Conservation (phyloP, 2,113 vertebrate species). For the Passer montanus region DNA sequence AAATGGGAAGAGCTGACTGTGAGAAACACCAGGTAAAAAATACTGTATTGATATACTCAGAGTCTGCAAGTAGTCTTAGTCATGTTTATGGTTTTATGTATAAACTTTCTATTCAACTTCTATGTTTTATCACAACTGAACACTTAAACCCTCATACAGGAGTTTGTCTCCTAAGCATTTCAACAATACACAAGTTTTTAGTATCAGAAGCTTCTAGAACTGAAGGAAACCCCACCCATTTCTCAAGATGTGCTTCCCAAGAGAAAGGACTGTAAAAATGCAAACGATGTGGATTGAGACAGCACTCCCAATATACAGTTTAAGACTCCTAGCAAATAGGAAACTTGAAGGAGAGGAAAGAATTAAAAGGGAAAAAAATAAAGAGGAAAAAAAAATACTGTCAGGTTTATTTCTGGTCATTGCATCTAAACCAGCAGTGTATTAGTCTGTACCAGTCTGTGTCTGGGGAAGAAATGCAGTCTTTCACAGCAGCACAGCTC, state of each 20-base stretch:
- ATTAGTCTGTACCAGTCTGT: background rate
- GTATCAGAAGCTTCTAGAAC: background rate
- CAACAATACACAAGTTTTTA: background rate
- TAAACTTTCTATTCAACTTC: background rate
- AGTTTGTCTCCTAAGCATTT: background rate
- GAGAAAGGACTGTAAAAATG: background rate
- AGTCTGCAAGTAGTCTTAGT: background rate
- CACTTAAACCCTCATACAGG: background rate
- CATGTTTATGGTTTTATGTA: background rate
- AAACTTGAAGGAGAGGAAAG: background rate
- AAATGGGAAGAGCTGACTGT: background rate
- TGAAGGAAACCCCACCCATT: background rate
- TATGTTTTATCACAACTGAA: background rate
- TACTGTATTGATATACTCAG: background rate
- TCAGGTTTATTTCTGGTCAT: constrained; percentile 9
- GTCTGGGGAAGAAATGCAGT: background rate
- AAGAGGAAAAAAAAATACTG: background rate
- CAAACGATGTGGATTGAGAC: background rate
- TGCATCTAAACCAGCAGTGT: background rate
- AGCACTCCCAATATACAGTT: background rate
- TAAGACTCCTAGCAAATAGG: background rate
- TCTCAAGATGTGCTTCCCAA: background rate
- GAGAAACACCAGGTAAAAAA: background rate
- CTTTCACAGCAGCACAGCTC: background rate
- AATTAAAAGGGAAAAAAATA: background rate